A percentile compares a stretch with the other conserved stretches of the same genome.
Conservation (phyloP, 1,140 invertebrate species). For the Drosophila truncata region DNA sequence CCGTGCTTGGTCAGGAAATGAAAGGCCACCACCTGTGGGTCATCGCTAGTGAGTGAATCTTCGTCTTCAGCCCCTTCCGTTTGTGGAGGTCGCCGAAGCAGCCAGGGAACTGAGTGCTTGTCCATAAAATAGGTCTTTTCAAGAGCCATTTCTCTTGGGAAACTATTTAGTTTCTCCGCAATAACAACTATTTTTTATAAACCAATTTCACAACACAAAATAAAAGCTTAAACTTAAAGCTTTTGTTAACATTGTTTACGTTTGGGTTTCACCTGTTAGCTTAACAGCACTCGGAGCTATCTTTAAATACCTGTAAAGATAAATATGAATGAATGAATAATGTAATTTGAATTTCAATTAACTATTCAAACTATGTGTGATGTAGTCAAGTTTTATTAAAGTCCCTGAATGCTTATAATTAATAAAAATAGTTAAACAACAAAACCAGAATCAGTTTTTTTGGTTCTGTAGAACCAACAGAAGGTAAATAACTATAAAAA, state of each 20-base stretch:
- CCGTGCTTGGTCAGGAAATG: conserved; percentile 23
- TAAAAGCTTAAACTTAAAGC: conserved; percentile 11
- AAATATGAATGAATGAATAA: neutral
- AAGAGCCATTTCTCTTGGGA: neutral
- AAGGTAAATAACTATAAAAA: conserved; percentile 1
- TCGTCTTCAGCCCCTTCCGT: neutral
- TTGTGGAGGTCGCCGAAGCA: conserved; percentile 23
- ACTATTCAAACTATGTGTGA: conserved; percentile 3
- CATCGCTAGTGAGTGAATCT: neutral
- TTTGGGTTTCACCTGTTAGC: conserved; percentile 5
- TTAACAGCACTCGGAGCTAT: neutral
- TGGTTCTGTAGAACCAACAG: neutral
- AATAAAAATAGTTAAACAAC: conserved; percentile 22
- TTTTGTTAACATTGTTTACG: conserved; percentile 27
- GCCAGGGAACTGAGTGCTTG: conserved; percentile 7
- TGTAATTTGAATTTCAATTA: neutral
- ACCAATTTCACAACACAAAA: conserved; percentile 27
- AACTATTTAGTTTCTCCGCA: neutral
- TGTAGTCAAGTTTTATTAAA: conserved; percentile 39
- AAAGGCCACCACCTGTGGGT: conserved; percentile 39
- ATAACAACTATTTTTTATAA: conserved; percentile 5
- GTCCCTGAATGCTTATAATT: conserved; percentile 36
- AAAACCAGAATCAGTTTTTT: conserved; percentile 4
- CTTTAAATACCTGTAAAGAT: neutral
- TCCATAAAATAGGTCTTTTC: neutral